Evolutionary conservation across 2,797 vertebrate species (phyloP).

Genomic region (Ctenochaetus hawaiiensis): DNA sequence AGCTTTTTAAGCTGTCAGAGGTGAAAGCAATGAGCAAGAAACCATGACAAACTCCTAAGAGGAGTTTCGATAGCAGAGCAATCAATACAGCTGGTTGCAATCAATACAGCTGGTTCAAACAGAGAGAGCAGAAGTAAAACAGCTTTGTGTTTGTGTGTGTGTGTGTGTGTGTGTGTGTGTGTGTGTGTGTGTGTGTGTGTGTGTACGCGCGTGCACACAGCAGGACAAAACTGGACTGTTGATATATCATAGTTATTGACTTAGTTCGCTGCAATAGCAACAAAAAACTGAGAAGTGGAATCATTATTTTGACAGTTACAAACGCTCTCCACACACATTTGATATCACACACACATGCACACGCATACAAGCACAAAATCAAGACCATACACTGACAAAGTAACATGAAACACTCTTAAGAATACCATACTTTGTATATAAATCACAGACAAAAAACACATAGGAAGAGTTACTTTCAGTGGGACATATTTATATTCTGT

Average conservation of each 20-base stretch:
- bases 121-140: slow-evolving; percentile 48
- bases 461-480: slow-evolving; percentile 38
- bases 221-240: slow-evolving; percentile 53
- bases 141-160: slow-evolving; percentile 43
- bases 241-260: slow-evolving; percentile 71
- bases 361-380: slow-evolving; percentile 16
- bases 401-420: slow-evolving; percentile 36
- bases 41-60: slow-evolving; percentile 54
- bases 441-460: slow-evolving; percentile 42
- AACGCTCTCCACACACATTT: slow-evolving; percentile 37
- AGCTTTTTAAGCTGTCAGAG: slow-evolving; percentile 47
- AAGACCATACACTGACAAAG: slow-evolving; percentile 21
- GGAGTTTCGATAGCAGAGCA: slow-evolving; percentile 56
- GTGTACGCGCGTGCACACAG: slow-evolving; percentile 10
- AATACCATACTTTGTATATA: slow-evolving; percentile 18
- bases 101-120: slow-evolving; percentile 70
- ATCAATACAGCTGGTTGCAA: slow-evolving; percentile 71
- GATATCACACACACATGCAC: slow-evolving; percentile 7
- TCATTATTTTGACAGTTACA: slow-evolving; percentile 77
- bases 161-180: slow-evolving; percentile 7
- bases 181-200: slow-evolving; percentile 14
- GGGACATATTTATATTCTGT: background rate
- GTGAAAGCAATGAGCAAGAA: slow-evolving; percentile 58
- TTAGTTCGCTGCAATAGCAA: slow-evolving; percentile 64
- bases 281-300: slow-evolving; percentile 66